A percentile compares a stretch with the other conserved stretches of the same genome.
Conservation (phyloP, 1,140 invertebrate species). For the Drosophila albomicans region DNA sequence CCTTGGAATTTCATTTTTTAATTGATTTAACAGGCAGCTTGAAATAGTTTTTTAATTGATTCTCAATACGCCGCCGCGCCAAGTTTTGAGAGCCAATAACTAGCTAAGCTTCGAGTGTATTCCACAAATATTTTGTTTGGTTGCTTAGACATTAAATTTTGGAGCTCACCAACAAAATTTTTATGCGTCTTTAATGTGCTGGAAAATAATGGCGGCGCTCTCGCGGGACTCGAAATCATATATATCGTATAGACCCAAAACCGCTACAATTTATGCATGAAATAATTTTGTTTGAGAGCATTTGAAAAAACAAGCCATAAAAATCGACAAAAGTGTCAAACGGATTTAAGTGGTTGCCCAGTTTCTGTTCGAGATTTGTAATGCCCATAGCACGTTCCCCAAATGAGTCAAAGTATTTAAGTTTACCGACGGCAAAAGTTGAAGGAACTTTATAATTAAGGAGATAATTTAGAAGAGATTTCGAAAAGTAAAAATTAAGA, state of each 20-base stretch:
- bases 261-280: constrained; percentile 63
- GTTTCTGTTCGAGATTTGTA: constrained; percentile 7
- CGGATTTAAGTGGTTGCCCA: constrained; percentile 51
- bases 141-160: constrained; percentile 53
- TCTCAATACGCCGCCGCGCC: constrained; percentile 52
- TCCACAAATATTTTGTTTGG: constrained; percentile 49
- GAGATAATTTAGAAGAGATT: background rate
- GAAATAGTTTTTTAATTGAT: constrained; percentile 80
- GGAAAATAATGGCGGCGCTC: constrained; percentile 48
- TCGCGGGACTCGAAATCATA: constrained; percentile 10
- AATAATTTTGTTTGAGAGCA: constrained; percentile 55
- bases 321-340: constrained; percentile 78
- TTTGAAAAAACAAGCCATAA: constrained; percentile 63
- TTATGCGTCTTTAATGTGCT: constrained; percentile 75
- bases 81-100: background rate
- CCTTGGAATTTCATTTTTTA: constrained; percentile 79
- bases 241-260: constrained; percentile 36
- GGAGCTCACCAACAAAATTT: constrained; percentile 56
- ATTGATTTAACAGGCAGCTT: constrained; percentile 52
- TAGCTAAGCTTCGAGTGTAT: constrained; percentile 17
- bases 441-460: constrained; percentile 4
- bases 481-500: no score
- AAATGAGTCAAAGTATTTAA: background rate
- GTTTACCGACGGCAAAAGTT: constrained; percentile 13
- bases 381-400: constrained; percentile 33